Conservation (phyloP, 2,888 invertebrate species). For the Pachydiplax longipennis region DNA sequence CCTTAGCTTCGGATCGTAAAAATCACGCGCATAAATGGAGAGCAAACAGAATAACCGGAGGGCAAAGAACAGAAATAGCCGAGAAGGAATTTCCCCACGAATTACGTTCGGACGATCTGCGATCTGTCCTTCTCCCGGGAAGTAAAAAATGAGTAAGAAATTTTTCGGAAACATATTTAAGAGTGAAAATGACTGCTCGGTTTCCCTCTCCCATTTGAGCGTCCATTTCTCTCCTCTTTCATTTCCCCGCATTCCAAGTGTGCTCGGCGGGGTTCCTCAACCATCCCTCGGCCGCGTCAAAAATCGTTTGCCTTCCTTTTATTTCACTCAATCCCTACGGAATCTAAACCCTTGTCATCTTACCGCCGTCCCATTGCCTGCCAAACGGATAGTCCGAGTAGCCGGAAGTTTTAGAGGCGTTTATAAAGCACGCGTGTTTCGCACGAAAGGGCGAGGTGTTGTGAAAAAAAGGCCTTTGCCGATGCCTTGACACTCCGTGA, state of each 20-base stretch:
- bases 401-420: neutral
- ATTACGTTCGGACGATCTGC: neutral
- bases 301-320: conserved; percentile 25
- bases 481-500: too few species aligned
- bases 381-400: neutral
- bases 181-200: conserved; percentile 6
- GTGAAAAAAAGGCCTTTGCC: too few species aligned
- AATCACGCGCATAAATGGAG: too few species aligned
- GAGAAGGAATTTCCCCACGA: neutral
- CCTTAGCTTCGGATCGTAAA: too few species aligned
- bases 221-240: neutral
- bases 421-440: neutral
- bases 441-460: neutral
- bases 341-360: neutral
- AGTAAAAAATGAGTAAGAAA: neutral
- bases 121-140: neutral
- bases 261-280: neutral
- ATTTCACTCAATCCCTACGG: neutral
- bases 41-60: too few species aligned
- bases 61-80: too few species aligned
- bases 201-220: neutral
- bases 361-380: neutral
- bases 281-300: neutral
- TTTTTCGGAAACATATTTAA: conserved; percentile 5
- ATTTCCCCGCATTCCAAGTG: neutral